phyloP scores from a whole-genome alignment of 1,140 invertebrate species.

The Drosophila nebulosa region DNA sequence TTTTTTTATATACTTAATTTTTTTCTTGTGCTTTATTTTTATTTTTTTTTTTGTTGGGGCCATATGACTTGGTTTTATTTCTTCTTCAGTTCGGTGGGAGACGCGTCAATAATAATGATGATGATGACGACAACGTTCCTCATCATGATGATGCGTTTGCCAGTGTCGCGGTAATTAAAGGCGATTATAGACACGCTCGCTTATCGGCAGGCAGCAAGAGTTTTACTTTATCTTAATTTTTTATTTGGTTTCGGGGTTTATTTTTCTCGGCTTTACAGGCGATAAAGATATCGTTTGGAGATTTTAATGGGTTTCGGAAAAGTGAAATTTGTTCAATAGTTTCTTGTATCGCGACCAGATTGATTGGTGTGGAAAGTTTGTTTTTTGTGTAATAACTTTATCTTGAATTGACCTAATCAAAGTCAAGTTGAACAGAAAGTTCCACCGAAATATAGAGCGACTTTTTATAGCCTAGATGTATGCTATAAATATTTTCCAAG shows the following conservation, averaged over 20 bases:
- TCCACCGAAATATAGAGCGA: not conserved
- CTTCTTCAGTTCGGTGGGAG: not conserved
- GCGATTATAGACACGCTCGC: constrained; percentile 71
- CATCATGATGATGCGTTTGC: constrained; percentile 31
- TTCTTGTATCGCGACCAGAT: not conserved
- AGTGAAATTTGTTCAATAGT: not conserved
- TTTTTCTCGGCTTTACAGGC: constrained; percentile 28
- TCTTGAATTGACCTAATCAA: not conserved
- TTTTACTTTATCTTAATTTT: constrained; percentile 10
- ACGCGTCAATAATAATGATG: no score
- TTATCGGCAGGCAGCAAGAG: constrained; percentile 14
- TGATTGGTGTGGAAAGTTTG: not conserved
- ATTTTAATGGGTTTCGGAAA: not conserved
- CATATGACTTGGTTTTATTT: constrained; percentile 9
- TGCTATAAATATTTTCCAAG: not conserved
- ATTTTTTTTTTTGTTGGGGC: not conserved
- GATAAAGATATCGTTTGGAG: constrained; percentile 40
- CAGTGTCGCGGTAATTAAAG: constrained; percentile 55
- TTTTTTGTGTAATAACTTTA: not conserved
- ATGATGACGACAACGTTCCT: not conserved
- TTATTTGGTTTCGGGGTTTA: not conserved
- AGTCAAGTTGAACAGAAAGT: not conserved
- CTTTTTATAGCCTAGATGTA: no score
- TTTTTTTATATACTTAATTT: not conserved
- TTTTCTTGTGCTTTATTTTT: not conserved